Percentiles rank a stretch among this genome's conserved stretches.
phyloP scores from a whole-genome alignment of 2,113 vertebrate species.

The Rutilus rutilus region DNA sequence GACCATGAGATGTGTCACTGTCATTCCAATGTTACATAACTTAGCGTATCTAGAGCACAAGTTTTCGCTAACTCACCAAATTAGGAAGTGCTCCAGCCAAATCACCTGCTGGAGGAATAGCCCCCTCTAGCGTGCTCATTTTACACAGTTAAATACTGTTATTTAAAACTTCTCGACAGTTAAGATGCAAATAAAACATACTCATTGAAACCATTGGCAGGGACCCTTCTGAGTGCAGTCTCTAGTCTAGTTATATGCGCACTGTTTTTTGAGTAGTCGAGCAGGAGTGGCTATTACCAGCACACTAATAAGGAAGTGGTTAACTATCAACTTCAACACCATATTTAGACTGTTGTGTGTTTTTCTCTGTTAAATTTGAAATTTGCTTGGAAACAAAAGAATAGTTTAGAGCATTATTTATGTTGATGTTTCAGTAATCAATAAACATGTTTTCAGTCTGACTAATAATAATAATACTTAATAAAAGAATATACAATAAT shows the following conservation, averaged over 20 bases:
- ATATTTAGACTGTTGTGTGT: constrained; percentile 55
- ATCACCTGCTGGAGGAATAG: constrained; percentile 6
- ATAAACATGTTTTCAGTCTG: neutral
- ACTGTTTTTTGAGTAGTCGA: neutral
- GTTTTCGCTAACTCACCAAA: constrained; percentile 65
- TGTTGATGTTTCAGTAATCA: neutral
- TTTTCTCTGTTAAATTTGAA: constrained; percentile 29
- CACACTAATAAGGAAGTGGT: constrained; percentile 52
- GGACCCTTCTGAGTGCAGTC: neutral
- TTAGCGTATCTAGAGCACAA: constrained; percentile 64
- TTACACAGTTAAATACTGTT: neutral
- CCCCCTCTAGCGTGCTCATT: neutral
- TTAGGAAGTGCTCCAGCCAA: constrained; percentile 58
- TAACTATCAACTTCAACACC: constrained; percentile 35
- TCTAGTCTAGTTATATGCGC: neutral
- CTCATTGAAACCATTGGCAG: neutral
- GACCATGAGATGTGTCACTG: constrained; percentile 48
- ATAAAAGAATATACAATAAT: too few species aligned
- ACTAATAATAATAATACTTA: too few species aligned
- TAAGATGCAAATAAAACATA: neutral
- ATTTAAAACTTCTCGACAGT: neutral
- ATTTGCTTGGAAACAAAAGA: neutral
- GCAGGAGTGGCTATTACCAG: constrained; percentile 35
- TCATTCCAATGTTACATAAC: constrained; percentile 59
- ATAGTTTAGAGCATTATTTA: neutral